Base-by-base conservation (phyloP, 2,797 vertebrate genomes). In the Eurystomus glaucurus region DNA sequence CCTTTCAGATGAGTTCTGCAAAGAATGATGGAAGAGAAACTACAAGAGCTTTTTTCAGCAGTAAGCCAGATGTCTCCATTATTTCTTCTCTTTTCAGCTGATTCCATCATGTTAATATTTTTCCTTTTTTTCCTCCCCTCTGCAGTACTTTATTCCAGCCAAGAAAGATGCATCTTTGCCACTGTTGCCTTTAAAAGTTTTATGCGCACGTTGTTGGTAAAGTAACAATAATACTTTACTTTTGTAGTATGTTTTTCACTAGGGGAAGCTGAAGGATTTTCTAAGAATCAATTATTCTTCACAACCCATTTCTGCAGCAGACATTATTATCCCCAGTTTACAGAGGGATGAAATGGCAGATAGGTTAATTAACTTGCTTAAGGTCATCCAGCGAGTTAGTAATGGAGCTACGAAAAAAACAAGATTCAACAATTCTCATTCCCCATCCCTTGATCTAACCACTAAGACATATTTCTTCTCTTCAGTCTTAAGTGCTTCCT, bases 281-380 rank as follows among this genome's bases (percentile, higher is more conserved):
- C 64, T 39, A 95, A 85, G 76, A 79, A 71, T 69, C 85, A 87
- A 55, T 90, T 86, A 71, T 75, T 61, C 77, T 77, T 86, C 65
- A 79, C 55, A 95, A 62, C 29, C 14, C 18, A n/a, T 79, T 90
- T 96, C 91, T 87, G 88, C 92, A 93, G 83, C 39, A 72, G 81
- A 57, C 19, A 7, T 87, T 91, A 68, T 93, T 89, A 75, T 65
- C 54, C 62, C 7, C 57, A 70, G 87, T 95, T 97, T 97, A 94
- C 66, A 96, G 88, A 96, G n/a, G 76, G 68, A 78, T 90, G 83
- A 97, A 96, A 68, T 55, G 78, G 85, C 86, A 85, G 85, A 82
- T 75, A 92, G 83, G 91, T 84, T 96, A 91, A 96, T 94, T 90
- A 94, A 95, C 72, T 97, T 70, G 28, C 80, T 66, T 87, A 91